Conservation (phyloP, 2,888 invertebrate genomes). For the Globia sparganii region DNA sequence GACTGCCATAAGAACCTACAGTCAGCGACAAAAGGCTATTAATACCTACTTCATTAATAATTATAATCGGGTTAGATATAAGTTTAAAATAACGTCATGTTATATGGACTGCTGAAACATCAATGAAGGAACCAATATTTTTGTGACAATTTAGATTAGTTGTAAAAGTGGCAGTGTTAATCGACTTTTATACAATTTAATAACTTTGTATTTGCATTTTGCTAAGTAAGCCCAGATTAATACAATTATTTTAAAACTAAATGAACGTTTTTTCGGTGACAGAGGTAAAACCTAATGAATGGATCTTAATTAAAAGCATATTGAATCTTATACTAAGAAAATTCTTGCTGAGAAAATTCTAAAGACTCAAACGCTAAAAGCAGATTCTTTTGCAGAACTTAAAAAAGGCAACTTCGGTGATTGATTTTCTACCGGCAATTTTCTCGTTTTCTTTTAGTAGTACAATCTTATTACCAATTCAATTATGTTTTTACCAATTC, state of each 20-base stretch:
- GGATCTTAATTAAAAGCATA: conserved; percentile 24
- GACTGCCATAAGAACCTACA: background rate
- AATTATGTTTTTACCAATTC: conserved; percentile 4
- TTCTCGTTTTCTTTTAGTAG: background rate
- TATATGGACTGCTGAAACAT: background rate
- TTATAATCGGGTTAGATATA: background rate
- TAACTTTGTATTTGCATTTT: background rate
- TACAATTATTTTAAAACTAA: conserved; percentile 8
- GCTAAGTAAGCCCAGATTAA: no score
- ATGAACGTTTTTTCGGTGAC: background rate
- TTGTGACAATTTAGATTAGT: no score
- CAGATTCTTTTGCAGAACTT: conserved; percentile 4
- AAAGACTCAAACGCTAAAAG: conserved; percentile 12
- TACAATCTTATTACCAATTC: background rate
- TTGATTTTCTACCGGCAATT: background rate
- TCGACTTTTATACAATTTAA: background rate
- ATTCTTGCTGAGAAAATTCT: background rate
- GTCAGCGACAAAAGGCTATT: no score
- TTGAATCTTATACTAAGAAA: conserved; percentile 9
- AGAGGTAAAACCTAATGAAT: conserved; percentile 12
- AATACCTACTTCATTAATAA: background rate
- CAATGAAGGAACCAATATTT: background rate
- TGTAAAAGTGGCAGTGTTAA: background rate
- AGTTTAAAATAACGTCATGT: background rate
- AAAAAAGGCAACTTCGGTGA: background rate